Percentiles rank a stretch among this genome's conserved stretches.
Evolutionary conservation across 2,113 vertebrate species (phyloP).

Genomic region (Nannospalax galili): DNA sequence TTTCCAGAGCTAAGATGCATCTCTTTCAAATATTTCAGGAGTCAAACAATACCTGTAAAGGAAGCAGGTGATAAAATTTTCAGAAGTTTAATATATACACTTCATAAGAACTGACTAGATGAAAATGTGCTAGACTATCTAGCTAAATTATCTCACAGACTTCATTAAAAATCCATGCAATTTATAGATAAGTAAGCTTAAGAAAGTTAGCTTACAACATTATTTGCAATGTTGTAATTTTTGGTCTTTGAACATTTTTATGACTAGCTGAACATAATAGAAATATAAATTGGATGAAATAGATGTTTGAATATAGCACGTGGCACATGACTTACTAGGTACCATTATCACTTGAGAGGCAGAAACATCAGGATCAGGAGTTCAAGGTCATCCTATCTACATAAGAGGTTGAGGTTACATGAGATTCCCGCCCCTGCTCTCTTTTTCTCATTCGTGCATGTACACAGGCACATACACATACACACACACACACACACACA

Average conservation of each 20-base stretch:
- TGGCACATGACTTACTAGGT: not conserved
- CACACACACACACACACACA: not conserved
- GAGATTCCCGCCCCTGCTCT: no score
- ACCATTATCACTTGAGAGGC: not conserved
- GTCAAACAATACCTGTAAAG: not conserved
- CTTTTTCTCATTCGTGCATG: no score
- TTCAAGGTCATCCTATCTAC: not conserved
- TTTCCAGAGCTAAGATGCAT: no score
- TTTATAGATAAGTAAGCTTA: not conserved
- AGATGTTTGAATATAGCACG: not conserved
- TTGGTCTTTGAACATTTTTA: not conserved
- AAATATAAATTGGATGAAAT: not conserved
- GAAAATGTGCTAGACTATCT: not conserved
- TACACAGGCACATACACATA: no score
- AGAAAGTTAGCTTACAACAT: not conserved
- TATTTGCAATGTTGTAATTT: not conserved
- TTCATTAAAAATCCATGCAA: not conserved
- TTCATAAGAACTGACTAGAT: not conserved
- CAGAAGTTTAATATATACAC: not conserved
- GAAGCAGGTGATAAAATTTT: not conserved
- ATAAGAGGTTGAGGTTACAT: not conserved
- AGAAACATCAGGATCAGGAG: not conserved
- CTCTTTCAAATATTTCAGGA: no score
- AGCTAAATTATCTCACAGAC: not conserved
- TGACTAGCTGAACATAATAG: not conserved